Conservation (phyloP, 1,140 invertebrate genomes). For the Tetramorium parvispinum region DNA sequence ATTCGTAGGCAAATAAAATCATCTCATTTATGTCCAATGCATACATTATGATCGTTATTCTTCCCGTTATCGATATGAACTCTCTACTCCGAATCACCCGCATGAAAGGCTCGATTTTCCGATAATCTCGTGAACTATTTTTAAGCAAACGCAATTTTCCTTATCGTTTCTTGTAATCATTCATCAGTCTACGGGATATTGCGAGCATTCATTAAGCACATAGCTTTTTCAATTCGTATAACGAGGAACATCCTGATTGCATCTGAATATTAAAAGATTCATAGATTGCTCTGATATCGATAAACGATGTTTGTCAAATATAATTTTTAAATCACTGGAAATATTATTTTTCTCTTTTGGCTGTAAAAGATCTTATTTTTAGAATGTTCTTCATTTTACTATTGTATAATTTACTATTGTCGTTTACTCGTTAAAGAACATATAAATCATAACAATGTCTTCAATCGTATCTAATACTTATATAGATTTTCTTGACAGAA, state of each 20-base stretch:
- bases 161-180: constrained; percentile 43
- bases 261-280: constrained; percentile 1
- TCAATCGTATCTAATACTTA: not conserved
- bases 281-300: constrained; percentile 34
- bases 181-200: constrained; percentile 24
- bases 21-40: constrained; percentile 37
- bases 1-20: constrained; percentile 37
- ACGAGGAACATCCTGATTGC: constrained; percentile 36
- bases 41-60: constrained; percentile 40
- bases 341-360: not conserved
- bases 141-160: constrained; percentile 60
- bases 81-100: not conserved
- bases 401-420: not conserved
- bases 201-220: constrained; percentile 44
- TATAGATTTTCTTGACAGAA: not conserved
- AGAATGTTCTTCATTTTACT: not conserved
- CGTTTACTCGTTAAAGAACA: not conserved
- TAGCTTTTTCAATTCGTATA: constrained; percentile 39
- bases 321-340: constrained; percentile 4
- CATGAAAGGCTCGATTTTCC: constrained; percentile 47
- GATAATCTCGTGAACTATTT: constrained; percentile 49
- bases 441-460: not conserved
- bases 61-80: constrained; percentile 17
- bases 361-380: not conserved
- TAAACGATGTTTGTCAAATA: not conserved